A percentile compares a stretch with the other conserved stretches of the same genome.
Evolutionary conservation across 2,888 invertebrate genomes (phyloP).

Genomic region (Dolichopus griseipennis): DNA sequence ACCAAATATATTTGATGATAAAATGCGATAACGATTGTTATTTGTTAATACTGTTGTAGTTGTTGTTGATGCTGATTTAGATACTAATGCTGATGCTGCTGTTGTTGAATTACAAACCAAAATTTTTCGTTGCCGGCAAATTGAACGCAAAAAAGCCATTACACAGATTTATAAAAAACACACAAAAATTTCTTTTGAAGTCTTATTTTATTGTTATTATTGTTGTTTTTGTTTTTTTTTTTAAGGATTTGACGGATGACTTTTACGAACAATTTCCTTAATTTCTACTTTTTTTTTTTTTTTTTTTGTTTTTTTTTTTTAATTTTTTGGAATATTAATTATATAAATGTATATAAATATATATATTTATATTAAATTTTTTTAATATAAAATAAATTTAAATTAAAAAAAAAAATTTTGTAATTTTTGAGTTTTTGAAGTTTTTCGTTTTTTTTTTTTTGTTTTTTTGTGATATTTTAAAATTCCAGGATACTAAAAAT

Average conservation of each 20-base stretch:
- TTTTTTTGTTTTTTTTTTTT: not conserved
- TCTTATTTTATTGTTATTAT: not conserved
- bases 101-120: constrained; percentile 20
- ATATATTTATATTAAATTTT: too few relatives aligned
- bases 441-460: too few relatives aligned
- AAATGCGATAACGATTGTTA: constrained; percentile 12
- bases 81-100: constrained; percentile 11
- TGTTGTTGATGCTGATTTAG: constrained; percentile 15
- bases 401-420: too few relatives aligned
- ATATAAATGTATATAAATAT: too few relatives aligned
- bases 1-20: constrained; percentile 11
- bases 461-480: too few relatives aligned
- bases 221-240: not conserved
- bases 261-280: not conserved
- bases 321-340: not conserved
- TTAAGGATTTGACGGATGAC: too few relatives aligned
- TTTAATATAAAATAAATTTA: too few relatives aligned
- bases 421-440: too few relatives aligned
- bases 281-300: not conserved
- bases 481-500: too few relatives aligned
- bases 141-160: constrained; percentile 44
- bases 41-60: constrained; percentile 12
- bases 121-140: constrained; percentile 36
- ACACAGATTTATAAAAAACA: constrained; percentile 29
- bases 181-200: not conserved